Evolutionary conservation across 2,113 vertebrate species (phyloP).

Genomic region (Dinomys branickii): DNA sequence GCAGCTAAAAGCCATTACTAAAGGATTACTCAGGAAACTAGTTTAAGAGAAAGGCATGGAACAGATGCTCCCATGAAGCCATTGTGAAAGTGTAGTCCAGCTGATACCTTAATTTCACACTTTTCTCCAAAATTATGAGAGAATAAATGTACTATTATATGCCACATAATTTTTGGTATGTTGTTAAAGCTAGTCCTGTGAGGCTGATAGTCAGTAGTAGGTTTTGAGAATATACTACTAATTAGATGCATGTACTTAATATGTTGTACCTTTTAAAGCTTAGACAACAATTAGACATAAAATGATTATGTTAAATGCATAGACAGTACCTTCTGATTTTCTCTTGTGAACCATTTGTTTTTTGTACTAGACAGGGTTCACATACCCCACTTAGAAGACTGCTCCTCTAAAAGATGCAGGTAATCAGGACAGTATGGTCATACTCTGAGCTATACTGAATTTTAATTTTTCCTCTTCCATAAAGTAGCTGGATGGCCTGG

Average conservation of each 20-base stretch:
- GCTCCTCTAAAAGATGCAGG: background rate
- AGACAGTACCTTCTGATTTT: background rate
- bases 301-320: background rate
- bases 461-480: background rate
- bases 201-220: background rate
- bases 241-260: background rate
- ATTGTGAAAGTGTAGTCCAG: background rate
- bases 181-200: background rate
- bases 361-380: background rate
- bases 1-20: background rate
- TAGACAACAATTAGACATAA: background rate
- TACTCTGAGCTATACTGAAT: background rate
- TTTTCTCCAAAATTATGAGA: background rate
- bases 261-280: background rate
- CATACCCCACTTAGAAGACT: background rate
- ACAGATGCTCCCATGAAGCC: background rate
- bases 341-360: background rate
- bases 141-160: background rate
- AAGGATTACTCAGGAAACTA: background rate
- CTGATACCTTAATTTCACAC: background rate
- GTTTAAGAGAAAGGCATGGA: background rate
- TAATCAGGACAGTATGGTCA: background rate
- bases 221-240: background rate
- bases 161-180: background rate
- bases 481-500: background rate